phyloP scores from a whole-genome alignment of 2,113 vertebrate genomes.

The Muscicapa adusta region DNA sequence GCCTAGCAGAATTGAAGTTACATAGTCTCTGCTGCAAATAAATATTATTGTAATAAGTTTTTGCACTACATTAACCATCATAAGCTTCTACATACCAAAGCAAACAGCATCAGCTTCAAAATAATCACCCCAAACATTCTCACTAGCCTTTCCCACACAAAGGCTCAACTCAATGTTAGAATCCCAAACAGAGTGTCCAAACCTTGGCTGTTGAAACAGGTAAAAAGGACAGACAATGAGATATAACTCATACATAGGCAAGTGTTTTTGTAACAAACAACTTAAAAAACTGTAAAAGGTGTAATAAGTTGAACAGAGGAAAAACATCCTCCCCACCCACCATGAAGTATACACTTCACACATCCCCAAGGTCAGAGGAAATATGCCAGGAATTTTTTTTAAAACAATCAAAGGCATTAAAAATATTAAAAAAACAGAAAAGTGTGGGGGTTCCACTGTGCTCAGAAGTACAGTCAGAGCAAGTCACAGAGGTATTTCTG shows the following conservation, averaged over 20 bases:
- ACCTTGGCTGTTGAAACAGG: fast-evolving
- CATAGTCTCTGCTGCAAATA: neutral
- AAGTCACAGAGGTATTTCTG: neutral
- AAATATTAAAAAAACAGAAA: neutral
- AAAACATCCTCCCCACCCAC: neutral
- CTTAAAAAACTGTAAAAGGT: neutral
- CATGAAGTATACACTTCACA: neutral
- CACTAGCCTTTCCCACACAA: neutral
- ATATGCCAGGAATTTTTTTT: neutral
- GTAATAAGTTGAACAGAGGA: neutral
- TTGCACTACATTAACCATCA: neutral
- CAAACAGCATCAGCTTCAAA: neutral
- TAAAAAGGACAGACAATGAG: neutral
- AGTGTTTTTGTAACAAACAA: neutral
- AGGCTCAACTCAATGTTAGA: neutral
- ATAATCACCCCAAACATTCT: neutral
- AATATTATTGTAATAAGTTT: neutral
- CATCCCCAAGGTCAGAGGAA: neutral
- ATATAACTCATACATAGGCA: neutral
- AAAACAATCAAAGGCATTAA: neutral
- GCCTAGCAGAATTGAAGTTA: neutral
- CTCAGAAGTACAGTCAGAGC: neutral
- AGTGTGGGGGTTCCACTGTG: neutral
- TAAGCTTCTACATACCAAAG: neutral
- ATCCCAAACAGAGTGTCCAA: neutral